These are phyloP conservation scores for Gymnoscopelus braueri DNA, from an alignment of 2,797 vertebrate species.

Conservation along the genomic window DNA sequence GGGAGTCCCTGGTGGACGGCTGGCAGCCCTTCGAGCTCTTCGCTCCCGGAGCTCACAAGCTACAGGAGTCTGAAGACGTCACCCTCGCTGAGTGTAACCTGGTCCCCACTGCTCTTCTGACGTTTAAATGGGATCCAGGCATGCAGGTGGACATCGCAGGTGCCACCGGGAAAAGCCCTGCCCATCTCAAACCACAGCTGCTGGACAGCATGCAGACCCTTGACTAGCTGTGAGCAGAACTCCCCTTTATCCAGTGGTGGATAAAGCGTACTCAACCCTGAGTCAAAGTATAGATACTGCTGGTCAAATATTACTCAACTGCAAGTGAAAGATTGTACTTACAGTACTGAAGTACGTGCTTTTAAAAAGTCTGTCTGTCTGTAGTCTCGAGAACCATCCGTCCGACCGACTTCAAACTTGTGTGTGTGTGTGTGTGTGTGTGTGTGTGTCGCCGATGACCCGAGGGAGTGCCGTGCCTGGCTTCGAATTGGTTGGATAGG, in stretches of 20 bases:
- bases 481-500: no score
- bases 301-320: no score
- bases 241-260: background rate
- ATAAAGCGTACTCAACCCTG: no score
- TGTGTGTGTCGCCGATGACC: no score
- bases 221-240: conserved; percentile 74
- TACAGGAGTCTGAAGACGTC: conserved; percentile 82
- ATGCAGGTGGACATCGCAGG: conserved; percentile 89
- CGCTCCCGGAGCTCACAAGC: conserved; percentile 87
- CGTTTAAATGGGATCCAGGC: conserved; percentile 86
- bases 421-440: no score
- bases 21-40: conserved; percentile 96
- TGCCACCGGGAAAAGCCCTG: conserved; percentile 64
- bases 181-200: conserved; percentile 83
- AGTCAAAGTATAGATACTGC: no score
- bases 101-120: conserved; percentile 92
- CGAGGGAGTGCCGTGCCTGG: no score
- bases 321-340: no score
- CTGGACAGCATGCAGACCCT: conserved; percentile 80
- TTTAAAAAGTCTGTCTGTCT: no score
- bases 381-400: no score
- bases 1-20: conserved; percentile 85
- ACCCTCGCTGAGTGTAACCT: conserved; percentile 88
- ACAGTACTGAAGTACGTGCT: no score
- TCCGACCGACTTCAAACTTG: no score